Percentiles rank a stretch among this genome's conserved stretches.
Evolutionary conservation across 2,888 invertebrate species (phyloP).

Genomic region (Melitaea athalia): DNA sequence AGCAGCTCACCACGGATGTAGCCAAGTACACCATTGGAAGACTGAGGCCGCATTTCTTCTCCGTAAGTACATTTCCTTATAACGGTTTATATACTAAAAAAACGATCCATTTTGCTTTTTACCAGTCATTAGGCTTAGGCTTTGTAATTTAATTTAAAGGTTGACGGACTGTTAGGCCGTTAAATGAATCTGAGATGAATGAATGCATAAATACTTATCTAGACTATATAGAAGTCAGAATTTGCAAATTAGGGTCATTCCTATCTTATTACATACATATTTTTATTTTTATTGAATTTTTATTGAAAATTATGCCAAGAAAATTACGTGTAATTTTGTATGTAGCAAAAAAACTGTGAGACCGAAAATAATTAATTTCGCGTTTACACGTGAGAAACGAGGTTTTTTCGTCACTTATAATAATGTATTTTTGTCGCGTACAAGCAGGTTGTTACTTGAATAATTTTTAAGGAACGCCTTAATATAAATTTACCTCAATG

Average conservation of each 20-base stretch:
- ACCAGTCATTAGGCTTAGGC: no score
- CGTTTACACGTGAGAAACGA: neutral
- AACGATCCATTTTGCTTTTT: no score
- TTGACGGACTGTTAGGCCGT: no score
- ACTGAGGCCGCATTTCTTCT: constrained; percentile 96
- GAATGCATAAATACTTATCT: no score
- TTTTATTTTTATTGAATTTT: neutral
- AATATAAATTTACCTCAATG: neutral
- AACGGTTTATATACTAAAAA: neutral
- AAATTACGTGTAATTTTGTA: neutral
- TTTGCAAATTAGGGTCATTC: no score
- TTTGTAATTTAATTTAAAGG: no score
- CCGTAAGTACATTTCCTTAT: constrained; percentile 70
- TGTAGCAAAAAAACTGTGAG: neutral
- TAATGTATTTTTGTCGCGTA: neutral
- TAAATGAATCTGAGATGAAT: no score
- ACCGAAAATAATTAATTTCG: neutral
- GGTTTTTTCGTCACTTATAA: neutral
- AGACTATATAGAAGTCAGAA: no score
- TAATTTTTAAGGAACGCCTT: neutral
- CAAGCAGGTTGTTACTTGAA: neutral
- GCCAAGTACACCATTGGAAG: constrained; percentile 97
- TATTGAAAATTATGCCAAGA: neutral
- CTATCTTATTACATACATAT: no score
- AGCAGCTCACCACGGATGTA: constrained; percentile 94